Conservation (phyloP, 2,113 vertebrate genomes). For the Onychostoma macrolepis region DNA sequence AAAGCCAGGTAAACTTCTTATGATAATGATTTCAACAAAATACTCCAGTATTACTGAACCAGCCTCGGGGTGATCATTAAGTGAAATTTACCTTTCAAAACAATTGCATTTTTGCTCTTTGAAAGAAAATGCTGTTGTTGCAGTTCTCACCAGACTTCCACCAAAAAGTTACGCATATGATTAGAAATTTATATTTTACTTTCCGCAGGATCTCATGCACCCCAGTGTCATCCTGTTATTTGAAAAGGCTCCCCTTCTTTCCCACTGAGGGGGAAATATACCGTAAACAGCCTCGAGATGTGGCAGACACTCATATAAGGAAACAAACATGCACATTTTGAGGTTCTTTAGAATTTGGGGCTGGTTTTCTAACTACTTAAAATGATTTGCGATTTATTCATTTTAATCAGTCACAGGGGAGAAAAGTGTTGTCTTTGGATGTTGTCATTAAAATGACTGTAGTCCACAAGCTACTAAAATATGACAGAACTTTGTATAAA, state of each 20-base stretch:
- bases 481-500: background rate
- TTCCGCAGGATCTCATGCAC: constrained; percentile 7
- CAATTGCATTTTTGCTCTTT: background rate
- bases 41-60: background rate
- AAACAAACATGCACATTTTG: background rate
- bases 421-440: background rate
- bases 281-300: background rate
- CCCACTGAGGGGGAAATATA: background rate
- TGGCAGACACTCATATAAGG: background rate
- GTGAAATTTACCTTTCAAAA: background rate
- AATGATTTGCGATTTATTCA: background rate
- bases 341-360: background rate
- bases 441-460: no score
- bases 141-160: background rate
- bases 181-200: background rate
- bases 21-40: background rate
- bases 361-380: background rate
- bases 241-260: constrained; percentile 73
- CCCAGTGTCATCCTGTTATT: constrained; percentile 86
- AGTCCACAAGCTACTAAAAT: background rate
- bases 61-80: background rate
- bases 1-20: background rate
- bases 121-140: background rate
- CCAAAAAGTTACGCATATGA: background rate
- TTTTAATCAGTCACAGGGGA: background rate